These are phyloP conservation scores for Eubasilissa splendida DNA, from an alignment of 2,888 invertebrate genomes.

Conservation along the genomic window DNA sequence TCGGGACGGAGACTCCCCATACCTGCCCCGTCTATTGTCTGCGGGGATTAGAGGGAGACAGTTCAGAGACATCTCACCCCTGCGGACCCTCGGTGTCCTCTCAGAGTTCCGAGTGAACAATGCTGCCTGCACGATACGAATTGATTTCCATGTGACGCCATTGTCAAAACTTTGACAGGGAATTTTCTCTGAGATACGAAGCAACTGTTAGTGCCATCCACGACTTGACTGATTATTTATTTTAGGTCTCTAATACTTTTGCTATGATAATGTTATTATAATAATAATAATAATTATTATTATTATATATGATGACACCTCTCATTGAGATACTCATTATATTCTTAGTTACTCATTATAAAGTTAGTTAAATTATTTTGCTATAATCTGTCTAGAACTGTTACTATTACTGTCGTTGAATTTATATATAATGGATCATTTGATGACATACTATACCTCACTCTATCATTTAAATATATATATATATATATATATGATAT, in stretches of 20 bases:
- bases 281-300: too few species aligned
- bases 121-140: conserved; percentile 27
- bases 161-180: conserved; percentile 5
- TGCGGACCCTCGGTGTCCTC: conserved; percentile 24
- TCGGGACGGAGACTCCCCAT: background rate
- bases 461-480: too few species aligned
- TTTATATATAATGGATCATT: too few species aligned
- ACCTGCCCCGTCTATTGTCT: conserved; percentile 36
- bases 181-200: too few species aligned
- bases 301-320: too few species aligned
- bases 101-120: conserved; percentile 26
- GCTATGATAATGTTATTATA: background rate
- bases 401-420: too few species aligned
- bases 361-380: too few species aligned
- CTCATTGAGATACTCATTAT: too few species aligned
- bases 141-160: conserved; percentile 39
- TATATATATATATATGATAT: too few species aligned
- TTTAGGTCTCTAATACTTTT: background rate
- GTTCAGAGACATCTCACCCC: conserved; percentile 39
- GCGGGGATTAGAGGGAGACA: conserved; percentile 45
- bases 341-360: too few species aligned
- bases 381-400: too few species aligned
- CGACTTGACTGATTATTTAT: background rate
- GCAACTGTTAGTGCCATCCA: background rate
- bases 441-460: too few species aligned